Base-by-base conservation (phyloP, 2,113 vertebrate species). In the Bubo bubo region DNA sequence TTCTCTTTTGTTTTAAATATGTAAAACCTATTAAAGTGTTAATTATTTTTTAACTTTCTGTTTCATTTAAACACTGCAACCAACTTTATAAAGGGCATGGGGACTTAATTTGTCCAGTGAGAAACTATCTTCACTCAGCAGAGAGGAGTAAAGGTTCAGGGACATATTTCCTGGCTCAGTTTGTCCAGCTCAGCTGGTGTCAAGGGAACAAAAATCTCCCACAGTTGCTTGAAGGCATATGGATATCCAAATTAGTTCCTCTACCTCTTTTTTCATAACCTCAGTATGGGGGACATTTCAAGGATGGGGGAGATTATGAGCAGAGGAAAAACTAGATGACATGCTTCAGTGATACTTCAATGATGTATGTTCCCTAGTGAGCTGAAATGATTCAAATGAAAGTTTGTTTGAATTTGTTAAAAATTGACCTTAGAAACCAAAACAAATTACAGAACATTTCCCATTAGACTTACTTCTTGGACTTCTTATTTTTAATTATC, bases 321-420 rank as follows among this genome's bases (percentile, higher is more conserved):
- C 55, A n/a, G 59, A 91, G 72, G 55, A 92, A 88, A 95, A 95
- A 13, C 35, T 37, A 94, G 67, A 90, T 86, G 86, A 96, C 86
- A 95, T 88, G 83, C 91, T 96, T 95, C 79, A 77, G 45, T 66
- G 82, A 68, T 86, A 86, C 49, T 95, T 86, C 88, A 90, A 56
- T 90, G 86, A 74, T 80, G 55, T 16, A 37, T 21, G 13, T 39
- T 96, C 95, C 94, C 95, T 41, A 11, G 59, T 81, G 94, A 80
- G 41, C 28, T 66, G 79, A 71, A 94, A 84, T 45, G 17, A 95
- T 91, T 96, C 86, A 91, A 95, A 92, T 50, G 34, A 68, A 93
- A 91, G 45, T 94, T 95, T 90, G 85, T 95, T 94, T 88, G 88
- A 94, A 91, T 91, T 77, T 95, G 32, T 74, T 90, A 62, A 92